Base-by-base conservation (phyloP, 2,888 invertebrate species). In the Anarsia innoxiella region DNA sequence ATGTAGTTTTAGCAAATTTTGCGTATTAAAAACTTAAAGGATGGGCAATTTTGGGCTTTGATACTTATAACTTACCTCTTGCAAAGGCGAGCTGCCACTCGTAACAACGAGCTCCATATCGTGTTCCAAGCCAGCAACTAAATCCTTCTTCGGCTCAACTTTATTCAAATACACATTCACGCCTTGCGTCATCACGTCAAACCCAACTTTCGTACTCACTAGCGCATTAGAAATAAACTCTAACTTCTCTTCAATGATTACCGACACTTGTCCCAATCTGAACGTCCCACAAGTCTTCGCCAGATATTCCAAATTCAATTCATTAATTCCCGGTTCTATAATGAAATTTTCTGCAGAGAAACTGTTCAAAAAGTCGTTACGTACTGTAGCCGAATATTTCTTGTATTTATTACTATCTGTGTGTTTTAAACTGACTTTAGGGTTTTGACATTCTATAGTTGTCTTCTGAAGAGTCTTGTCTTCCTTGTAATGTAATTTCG, bases 81-180 rank as follows among this genome's bases (percentile, higher is more conserved):
- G 86, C 59, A 95, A 90, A 42, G 85, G 86, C 40, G 90, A 89
- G 72, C 94, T 95, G 2, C 95, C 95, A 45, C 93, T 92, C 0
- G 89, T 89, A 10, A 96, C 88, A 27, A 90, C 88, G 36, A 96
- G 60, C 49, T 90, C 88, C 78, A 95, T 89, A 12, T 88, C 86
- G 67, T 95, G 95, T 50, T 91, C 90, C 45, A 95, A 86, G 0
- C 95, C 95, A 0, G 94, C 93, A 3, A 96, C 86, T 30, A 96
- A 78, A 53, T 94, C 92, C 45, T 91, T 90, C 69, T 79, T 89
- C 57, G 70, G 88, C 41, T 69, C 83, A 26, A 71, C 84, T 48
- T 77, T 87, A 70, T 86, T 86, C 47, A 86, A 59, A 48, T 67
- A 83, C 10, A 86, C 83, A 40, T 70, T 79, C 0, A 85, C 68